Evolutionary conservation across 2,797 vertebrate species (phyloP).

Genomic region (Leucoraja ocellata): DNA sequence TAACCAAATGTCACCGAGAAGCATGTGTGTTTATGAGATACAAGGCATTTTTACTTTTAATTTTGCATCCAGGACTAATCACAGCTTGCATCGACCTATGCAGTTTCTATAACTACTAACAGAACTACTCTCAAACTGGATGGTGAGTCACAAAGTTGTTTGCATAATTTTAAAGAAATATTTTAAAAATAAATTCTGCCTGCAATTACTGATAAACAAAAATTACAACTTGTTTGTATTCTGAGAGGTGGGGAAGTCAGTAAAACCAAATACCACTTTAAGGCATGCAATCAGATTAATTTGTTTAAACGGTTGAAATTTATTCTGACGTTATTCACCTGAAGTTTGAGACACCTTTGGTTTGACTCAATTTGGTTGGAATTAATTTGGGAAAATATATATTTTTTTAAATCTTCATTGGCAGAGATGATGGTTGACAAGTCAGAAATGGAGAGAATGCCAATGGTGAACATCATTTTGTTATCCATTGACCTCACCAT

Average conservation of each 20-base stretch:
- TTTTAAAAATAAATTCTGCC: not conserved
- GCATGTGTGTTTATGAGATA: not conserved
- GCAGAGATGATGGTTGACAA: not conserved
- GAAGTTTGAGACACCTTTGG: not conserved
- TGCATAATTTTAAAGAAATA: not conserved
- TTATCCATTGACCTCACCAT: not conserved
- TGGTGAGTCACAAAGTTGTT: not conserved
- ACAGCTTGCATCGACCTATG: not conserved
- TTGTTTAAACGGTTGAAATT: not conserved
- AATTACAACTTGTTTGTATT: not conserved
- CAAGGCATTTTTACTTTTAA: not conserved
- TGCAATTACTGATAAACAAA: not conserved
- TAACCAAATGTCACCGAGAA: not conserved
- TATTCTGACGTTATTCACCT: not conserved
- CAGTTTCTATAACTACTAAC: not conserved
- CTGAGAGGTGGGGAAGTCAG: not conserved
- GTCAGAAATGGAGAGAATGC: not conserved
- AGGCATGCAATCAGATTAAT: not conserved
- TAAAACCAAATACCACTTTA: not conserved
- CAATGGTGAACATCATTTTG: not conserved
- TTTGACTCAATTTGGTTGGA: not conserved
- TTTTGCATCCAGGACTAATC: not conserved
- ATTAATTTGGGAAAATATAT: not conserved
- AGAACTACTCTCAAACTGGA: not conserved
- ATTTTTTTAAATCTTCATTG: not conserved